These are phyloP conservation scores for Drosophila maculinotata DNA, from an alignment of 2,888 invertebrate species.

Conservation along the genomic window DNA sequence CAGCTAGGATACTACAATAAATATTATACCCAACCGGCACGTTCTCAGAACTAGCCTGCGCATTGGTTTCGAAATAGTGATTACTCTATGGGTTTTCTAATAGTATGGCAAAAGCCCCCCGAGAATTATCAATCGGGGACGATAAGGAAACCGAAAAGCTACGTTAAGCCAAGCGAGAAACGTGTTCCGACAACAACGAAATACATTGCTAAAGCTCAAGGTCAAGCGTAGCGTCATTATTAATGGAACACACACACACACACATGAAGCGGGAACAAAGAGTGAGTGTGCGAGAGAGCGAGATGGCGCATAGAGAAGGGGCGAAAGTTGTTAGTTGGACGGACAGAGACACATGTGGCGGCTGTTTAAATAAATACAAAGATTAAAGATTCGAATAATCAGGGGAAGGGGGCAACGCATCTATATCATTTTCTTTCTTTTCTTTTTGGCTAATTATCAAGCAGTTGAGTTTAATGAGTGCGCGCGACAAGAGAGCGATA, in stretches of 20 bases:
- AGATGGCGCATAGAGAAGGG: not conserved
- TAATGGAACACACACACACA: slow-evolving; percentile 58
- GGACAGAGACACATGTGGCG: slow-evolving; percentile 58
- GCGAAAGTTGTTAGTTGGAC: slow-evolving; percentile 5
- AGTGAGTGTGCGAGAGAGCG: not conserved
- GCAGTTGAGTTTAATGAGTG: slow-evolving; percentile 46
- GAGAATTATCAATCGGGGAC: slow-evolving; percentile 39
- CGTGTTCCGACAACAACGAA: slow-evolving; percentile 55
- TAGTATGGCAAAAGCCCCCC: not conserved
- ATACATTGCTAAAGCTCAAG: slow-evolving; percentile 76
- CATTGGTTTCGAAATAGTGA: too few species aligned
- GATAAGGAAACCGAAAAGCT: slow-evolving; percentile 60
- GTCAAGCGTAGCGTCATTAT: slow-evolving; percentile 77
- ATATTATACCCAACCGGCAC: not conserved
- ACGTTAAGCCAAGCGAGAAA: slow-evolving; percentile 43
- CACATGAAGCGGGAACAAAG: slow-evolving; percentile 2
- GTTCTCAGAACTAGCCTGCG: not conserved
- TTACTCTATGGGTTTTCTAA: too few species aligned
- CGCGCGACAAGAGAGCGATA: slow-evolving; percentile 49
- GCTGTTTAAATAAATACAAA: slow-evolving; percentile 73
- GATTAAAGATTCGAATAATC: slow-evolving; percentile 44
- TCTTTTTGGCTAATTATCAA: slow-evolving; percentile 43
- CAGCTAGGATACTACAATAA: not conserved
- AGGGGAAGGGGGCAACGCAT: slow-evolving; percentile 1
- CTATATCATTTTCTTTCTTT: not conserved